Evolutionary conservation across 64 coral and sea anemone genomes (phyloP), one percentile per base, ranked within the genome.

Genomic region (Porites lutea): DNA sequence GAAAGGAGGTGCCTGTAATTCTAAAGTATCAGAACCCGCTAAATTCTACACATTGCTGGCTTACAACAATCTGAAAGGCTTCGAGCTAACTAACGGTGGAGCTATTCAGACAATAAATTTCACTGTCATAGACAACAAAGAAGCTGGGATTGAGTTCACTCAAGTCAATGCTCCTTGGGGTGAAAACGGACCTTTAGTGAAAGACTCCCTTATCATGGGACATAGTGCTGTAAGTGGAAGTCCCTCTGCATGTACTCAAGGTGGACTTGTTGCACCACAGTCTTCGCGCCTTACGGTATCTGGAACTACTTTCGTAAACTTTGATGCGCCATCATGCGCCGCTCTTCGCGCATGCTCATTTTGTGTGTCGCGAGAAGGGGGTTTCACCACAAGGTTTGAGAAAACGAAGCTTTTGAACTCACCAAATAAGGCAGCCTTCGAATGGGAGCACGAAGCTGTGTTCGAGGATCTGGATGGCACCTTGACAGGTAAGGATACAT

Each of bases 361-460:
- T 51, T 97, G 95, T 45, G 69, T 27, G 5, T 3, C n/a, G 1
- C 44, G 79, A 15, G 46, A 91, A 57, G 95, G 95, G 65, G 95
- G 95, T 15, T 94, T 75, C 66, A 94, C 64, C 18, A 88, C 82
- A 13, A 87, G 52, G 60, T 90, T 94, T 15, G 75, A 94, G 65
- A 91, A 94, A 18, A 74, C 76, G 0, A 64, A 48, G 15, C 70
- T 94, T 13, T 48, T 94, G 13, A 65, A 87, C 48, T 64, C 88
- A 46, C 88, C 88, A 9, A 90, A 91, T 23, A 93, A 65, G 75
- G 87, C 88, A 11, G 88, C 59, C 8, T 97, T 93, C 47, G 72
- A 90, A 66, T 97, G 95, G 95, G 72, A 91, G 65, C 95, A 97
- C 69, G 95, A 97, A n/a, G 23, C 68, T 45, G 88, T 94, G 4